Evolutionary conservation across 2,888 invertebrate species (phyloP).

Genomic region (Vannuccia rotundouncinata): DNA sequence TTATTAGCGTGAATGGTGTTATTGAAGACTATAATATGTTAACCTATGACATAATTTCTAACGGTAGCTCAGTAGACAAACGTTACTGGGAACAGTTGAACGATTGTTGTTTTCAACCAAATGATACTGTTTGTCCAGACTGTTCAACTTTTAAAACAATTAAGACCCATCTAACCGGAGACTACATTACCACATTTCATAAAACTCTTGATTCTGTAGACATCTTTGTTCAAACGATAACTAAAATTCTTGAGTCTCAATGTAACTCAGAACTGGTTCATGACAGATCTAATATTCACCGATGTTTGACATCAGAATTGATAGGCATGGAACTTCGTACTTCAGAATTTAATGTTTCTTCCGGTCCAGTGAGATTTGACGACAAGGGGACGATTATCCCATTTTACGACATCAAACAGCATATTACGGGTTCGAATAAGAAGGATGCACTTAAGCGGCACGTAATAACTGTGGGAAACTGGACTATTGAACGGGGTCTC

Average conservation of each 20-base stretch:
- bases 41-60: not conserved
- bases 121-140: not conserved
- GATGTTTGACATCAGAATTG: not conserved
- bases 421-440: not conserved
- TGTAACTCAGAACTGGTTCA: not conserved
- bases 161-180: not conserved
- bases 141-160: not conserved
- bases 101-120: not conserved
- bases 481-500: not conserved
- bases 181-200: not conserved
- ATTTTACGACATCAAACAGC: conserved; percentile 20
- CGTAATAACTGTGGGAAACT: not conserved
- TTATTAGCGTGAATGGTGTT: not conserved
- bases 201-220: conserved; percentile 1
- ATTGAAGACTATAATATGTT: not conserved
- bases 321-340: not conserved
- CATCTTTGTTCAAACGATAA: not conserved
- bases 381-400: not conserved
- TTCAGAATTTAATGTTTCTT: not conserved
- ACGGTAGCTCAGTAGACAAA: not conserved
- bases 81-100: not conserved
- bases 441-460: not conserved
- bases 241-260: not conserved
- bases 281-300: not conserved
- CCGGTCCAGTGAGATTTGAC: not conserved